A percentile compares a stretch with the other conserved stretches of the same genome.
Conservation (phyloP, 2,113 vertebrate species). For the Guaruba guarouba region DNA sequence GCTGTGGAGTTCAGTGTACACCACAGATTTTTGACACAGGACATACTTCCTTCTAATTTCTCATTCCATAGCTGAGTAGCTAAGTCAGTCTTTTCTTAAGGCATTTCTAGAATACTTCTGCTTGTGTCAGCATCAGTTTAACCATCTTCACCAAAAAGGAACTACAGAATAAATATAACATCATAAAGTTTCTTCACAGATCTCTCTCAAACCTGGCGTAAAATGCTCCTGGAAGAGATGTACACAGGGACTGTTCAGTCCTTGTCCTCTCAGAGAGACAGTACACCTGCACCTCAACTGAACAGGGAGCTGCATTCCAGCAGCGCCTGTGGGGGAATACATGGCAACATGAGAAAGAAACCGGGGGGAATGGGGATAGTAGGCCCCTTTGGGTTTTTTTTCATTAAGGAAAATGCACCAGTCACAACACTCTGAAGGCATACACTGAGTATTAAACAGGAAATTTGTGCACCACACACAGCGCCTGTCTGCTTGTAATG, state of each 20-base stretch:
- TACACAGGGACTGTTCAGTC: not conserved
- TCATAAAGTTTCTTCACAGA: not conserved
- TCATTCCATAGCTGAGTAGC: not conserved
- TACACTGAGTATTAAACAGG: not conserved
- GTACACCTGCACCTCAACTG: no score
- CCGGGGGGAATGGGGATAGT: not conserved
- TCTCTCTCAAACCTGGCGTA: not conserved
- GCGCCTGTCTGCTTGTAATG: accelerated
- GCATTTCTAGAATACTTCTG: not conserved
- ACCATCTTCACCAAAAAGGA: not conserved
- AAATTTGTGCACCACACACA: not conserved
- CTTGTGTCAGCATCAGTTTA: not conserved
- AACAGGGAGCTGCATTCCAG: not conserved
- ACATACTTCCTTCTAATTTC: not conserved
- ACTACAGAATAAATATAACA: no score
- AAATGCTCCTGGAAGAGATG: not conserved
- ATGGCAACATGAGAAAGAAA: not conserved
- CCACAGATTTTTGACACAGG: not conserved
- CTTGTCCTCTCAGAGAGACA: not conserved
- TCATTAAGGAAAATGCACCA: not conserved
- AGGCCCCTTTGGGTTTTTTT: not conserved
- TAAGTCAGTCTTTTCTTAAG: not conserved
- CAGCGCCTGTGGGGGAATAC: accelerated
- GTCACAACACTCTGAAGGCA: not conserved
- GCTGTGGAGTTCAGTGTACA: not conserved